Evolutionary conservation across 2,888 invertebrate species (phyloP), one percentile per base, ranked within the genome.

Genomic region (Monochamus alternatus): DNA sequence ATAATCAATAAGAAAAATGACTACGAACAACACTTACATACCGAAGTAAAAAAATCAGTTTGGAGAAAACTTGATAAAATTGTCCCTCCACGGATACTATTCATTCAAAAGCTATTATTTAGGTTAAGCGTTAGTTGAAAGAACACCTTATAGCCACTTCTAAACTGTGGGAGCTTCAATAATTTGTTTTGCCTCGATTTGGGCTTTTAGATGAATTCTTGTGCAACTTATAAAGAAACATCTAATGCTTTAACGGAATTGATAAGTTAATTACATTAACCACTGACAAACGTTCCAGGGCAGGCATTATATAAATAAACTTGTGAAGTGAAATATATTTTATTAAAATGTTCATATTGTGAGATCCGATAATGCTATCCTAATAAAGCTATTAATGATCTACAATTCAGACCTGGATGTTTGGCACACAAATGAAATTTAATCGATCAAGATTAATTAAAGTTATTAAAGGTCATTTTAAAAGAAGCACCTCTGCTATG

Each of bases 301-400:
- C n/a, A n/a, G n/a, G n/a, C n/a, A n/a, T n/a, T n/a, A n/a, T n/a
- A n/a, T n/a, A n/a, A n/a, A n/a, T n/a, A n/a, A n/a, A n/a, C n/a
- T n/a, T n/a, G n/a, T n/a, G n/a, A n/a, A n/a, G n/a, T n/a, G n/a
- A n/a, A n/a, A n/a, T n/a, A n/a, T n/a, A n/a, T n/a, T n/a, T n/a
- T n/a, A n/a, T n/a, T n/a, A n/a, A n/a, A n/a, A n/a, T n/a, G n/a
- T n/a, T n/a, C n/a, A n/a, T n/a, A n/a, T n/a, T n/a, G n/a, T 64
- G 8, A 67, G 73, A 3, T 65, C 75, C 10, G 73, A 75, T 14
- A 75, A 75, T 60, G 73, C 75, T 30, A 67, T 75, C 3, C n/a
- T n/a, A 73, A 30, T 22, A 22, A 22, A 22, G 22, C 22, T 22
- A 1, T 59, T 31, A 43, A 30, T 59, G 55, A 38, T 8, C 8